A percentile compares a stretch with the other conserved stretches of the same genome.
Conservation (phyloP, 2,113 vertebrate species). For the Coracopsis vasa region DNA sequence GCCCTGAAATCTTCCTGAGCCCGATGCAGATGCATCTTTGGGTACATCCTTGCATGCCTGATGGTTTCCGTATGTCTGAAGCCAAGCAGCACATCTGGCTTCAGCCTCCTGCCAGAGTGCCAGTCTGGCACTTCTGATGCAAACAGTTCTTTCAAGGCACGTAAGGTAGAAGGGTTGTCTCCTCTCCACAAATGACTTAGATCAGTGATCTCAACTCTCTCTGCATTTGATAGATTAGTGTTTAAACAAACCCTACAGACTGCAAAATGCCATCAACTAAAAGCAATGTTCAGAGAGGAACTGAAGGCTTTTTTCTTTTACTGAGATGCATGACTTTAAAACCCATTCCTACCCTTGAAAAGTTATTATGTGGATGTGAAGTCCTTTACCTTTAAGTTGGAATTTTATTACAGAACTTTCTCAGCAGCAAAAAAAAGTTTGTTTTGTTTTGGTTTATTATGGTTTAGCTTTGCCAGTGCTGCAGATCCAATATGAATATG, state of each 20-base stretch:
- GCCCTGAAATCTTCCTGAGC: background rate
- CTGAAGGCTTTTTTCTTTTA: background rate
- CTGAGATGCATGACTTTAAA: background rate
- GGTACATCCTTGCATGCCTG: background rate
- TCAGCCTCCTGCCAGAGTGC: background rate
- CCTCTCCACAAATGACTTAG: background rate
- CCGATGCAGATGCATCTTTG: background rate
- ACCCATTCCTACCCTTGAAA: background rate
- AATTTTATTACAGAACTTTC: background rate
- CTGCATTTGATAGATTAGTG: background rate
- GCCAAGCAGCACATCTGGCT: background rate
- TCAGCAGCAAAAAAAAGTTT: background rate
- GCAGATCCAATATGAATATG: background rate
- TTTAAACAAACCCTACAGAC: conserved; percentile 34
- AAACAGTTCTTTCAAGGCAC: background rate
- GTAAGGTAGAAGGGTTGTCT: background rate
- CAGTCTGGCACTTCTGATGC: background rate
- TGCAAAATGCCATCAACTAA: background rate
- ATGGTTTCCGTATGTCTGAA: background rate
- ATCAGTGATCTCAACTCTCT: background rate
- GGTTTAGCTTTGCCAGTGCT: background rate
- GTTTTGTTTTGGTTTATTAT: background rate
- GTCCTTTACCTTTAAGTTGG: background rate
- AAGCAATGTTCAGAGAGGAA: background rate
- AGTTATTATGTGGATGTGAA: background rate